phyloP scores from a whole-genome alignment of 2,113 vertebrate genomes.

The Ceyx melanurus region DNA sequence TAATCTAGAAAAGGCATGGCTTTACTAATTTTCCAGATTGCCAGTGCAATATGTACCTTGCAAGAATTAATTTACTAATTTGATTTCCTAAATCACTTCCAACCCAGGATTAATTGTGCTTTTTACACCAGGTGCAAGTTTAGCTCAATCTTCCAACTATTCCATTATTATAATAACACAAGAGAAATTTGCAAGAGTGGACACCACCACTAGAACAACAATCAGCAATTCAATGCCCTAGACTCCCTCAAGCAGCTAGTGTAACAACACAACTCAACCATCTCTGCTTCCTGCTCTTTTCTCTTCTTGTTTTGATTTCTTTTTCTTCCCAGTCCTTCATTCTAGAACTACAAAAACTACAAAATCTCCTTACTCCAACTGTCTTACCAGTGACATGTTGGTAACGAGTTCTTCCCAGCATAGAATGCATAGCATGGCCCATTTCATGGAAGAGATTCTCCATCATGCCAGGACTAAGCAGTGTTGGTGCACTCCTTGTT shows the following conservation, averaged over 20 bases:
- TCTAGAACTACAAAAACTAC: not conserved
- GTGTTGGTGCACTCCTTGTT: constrained; percentile 77
- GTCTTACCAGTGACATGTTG: constrained; percentile 92
- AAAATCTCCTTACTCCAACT: not conserved
- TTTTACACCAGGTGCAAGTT: not conserved
- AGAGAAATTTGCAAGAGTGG: not conserved
- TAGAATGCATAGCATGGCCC: constrained; percentile 99
- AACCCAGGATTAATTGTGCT: not conserved
- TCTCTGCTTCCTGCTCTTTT: not conserved
- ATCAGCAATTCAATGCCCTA: not conserved
- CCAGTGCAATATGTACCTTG: not conserved
- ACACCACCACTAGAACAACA: not conserved
- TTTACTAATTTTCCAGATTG: not conserved
- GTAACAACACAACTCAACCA: not conserved
- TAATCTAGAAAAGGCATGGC: not conserved
- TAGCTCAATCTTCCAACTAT: not conserved
- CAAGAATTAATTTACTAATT: not conserved
- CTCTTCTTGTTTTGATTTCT: not conserved
- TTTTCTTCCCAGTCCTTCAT: not conserved
- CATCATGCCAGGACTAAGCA: constrained; percentile 95
- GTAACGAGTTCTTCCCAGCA: constrained; percentile 94
- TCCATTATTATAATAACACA: not conserved
- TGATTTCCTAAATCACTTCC: not conserved
- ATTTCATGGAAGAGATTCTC: constrained; percentile 99
- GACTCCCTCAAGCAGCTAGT: too few relatives aligned